Base-by-base conservation (phyloP, 1,140 invertebrate genomes). In the Caligus rogercresseyi region DNA sequence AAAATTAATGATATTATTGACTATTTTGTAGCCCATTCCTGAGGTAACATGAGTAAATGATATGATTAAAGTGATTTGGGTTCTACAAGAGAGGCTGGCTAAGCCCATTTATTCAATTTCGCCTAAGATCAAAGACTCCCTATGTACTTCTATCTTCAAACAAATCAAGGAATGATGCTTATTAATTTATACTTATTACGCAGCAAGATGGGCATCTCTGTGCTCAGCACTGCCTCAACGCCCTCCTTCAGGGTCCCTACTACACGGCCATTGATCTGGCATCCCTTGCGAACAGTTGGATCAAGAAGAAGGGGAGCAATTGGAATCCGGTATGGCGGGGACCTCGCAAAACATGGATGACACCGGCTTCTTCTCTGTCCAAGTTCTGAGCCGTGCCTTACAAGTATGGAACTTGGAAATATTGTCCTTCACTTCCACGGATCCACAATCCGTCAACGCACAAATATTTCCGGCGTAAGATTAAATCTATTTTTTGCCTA, bases 151-250 rank as follows among this genome's bases (percentile, higher is more conserved):
- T n/a, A n/a, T n/a, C n/a, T n/a, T n/a, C n/a, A n/a, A n/a, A n/a
- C n/a, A n/a, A n/a, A n/a, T n/a, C n/a, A n/a, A n/a, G n/a, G n/a
- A n/a, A n/a, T 54, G 21, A 54, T 18, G 53, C 7, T 54, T 11
- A 54, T 64, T 64, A 64, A 68, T 67, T 55, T 76, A 25, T 24
- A 67, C 61, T n/a, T n/a, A n/a, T n/a, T n/a, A n/a, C 77, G 18
- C 69, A 86, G 83, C 87, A 91, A 87, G 84, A 89, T 70, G 86
- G 86, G 13, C 82, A 80, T 51, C 72, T 91, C 4, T 90, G 87
- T 78, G 87, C 85, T 19, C 86, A 89, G 70, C 87, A 91, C 73
- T 89, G 86, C 69, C 73, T 91, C 20, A 91, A 91, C 76, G 82
- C 84, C 26, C 74, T 90, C 2, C 77, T 91, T 1, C 87, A 90